phyloP scores from a whole-genome alignment of 2,888 invertebrate genomes.

The Theretra japonica region DNA sequence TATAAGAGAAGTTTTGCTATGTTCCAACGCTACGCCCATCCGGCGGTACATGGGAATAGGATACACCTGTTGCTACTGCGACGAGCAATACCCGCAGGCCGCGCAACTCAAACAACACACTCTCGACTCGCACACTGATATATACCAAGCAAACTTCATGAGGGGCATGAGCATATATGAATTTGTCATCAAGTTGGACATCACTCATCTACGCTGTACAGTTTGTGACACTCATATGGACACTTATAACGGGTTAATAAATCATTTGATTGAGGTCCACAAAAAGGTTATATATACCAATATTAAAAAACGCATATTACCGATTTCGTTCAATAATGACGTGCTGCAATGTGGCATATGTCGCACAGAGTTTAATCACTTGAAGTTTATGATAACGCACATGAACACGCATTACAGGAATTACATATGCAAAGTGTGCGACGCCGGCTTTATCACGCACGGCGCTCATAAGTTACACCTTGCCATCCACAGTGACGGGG shows the following conservation, averaged over 20 bases:
- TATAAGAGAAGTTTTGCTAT: constrained; percentile 56
- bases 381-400: constrained; percentile 56
- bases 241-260: constrained; percentile 46
- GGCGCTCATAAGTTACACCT: constrained; percentile 60
- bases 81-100: constrained; percentile 55
- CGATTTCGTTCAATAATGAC: constrained; percentile 53
- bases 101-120: constrained; percentile 63
- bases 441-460: constrained; percentile 65
- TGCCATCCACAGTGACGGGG: constrained; percentile 60
- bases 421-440: constrained; percentile 64
- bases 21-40: constrained; percentile 72
- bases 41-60: constrained; percentile 59
- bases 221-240: constrained; percentile 47
- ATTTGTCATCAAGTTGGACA: constrained; percentile 55
- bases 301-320: constrained; percentile 55
- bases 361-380: constrained; percentile 32
- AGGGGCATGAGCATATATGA: constrained; percentile 47
- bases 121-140: constrained; percentile 49
- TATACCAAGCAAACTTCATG: constrained; percentile 57
- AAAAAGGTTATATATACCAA: constrained; percentile 48
- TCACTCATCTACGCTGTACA: constrained; percentile 54
- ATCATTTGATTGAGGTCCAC: constrained; percentile 50
- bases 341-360: constrained; percentile 55
- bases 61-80: constrained; percentile 66
- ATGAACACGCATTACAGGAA: constrained; percentile 72